Conservation (phyloP, 2,113 vertebrate species). For the Antechinus stuartii region DNA sequence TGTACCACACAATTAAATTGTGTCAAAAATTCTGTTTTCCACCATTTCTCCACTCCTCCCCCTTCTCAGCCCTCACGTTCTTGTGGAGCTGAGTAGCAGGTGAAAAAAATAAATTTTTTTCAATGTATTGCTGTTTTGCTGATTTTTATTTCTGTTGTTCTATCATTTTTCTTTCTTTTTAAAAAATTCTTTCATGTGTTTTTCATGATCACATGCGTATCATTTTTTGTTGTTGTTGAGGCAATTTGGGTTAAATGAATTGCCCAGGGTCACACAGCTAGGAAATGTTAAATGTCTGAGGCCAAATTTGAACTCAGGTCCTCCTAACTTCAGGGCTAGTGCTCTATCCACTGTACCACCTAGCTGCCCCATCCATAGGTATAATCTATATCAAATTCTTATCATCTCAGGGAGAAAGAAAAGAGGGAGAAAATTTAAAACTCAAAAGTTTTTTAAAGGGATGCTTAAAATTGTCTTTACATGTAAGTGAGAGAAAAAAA, state of each 20-base stretch:
- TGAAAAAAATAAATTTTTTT: background rate
- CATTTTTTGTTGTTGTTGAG: too few relatives aligned
- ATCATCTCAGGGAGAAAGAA: background rate
- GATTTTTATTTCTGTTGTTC: background rate
- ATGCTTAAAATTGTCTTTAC: background rate
- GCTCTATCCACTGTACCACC: too few relatives aligned
- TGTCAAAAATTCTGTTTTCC: background rate
- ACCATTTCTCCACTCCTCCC: background rate
- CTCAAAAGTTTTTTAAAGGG: background rate
- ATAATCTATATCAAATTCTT: background rate
- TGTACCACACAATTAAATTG: background rate
- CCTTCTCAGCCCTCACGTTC: accelerated
- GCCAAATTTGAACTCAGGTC: too few relatives aligned
- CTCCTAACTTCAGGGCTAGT: too few relatives aligned
- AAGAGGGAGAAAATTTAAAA: background rate
- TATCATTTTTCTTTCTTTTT: background rate
- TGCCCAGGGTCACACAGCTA: too few relatives aligned
- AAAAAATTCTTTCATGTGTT: background rate
- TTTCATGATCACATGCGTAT: background rate
- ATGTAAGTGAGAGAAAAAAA: too few relatives aligned
- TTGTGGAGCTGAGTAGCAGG: background rate
- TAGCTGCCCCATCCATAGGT: background rate
- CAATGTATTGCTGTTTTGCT: background rate
- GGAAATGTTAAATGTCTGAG: too few relatives aligned
- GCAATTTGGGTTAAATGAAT: too few relatives aligned